Evolutionary conservation across 2,797 vertebrate genomes (phyloP), one percentile per base, ranked within the genome.

Genomic region (Emydoidea blandingii): DNA sequence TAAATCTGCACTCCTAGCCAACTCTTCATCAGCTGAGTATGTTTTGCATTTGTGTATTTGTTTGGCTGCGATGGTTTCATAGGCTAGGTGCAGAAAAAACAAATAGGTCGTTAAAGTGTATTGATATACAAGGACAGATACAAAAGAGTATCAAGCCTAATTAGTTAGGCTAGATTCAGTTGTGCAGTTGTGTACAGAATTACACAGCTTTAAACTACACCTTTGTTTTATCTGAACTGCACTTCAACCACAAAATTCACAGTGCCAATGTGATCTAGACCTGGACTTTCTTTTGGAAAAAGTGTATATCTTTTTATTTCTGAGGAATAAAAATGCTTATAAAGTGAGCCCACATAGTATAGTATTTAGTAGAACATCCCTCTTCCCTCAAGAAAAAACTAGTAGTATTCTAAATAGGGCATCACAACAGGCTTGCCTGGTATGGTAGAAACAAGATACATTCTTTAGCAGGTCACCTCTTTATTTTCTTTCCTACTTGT

Each of bases 61-160:
- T 79, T 31, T 74, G 65, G 85, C 87, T 87, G 83, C 88, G 87
- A 83, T 79, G 31, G 21, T 0, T 0, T 87, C 34, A 10, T 29
- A 50, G n/a, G 85, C 89, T 68, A 50, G 93, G 81, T 0, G 5
- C 56, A 85, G 31, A 2, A 21, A 86, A 82, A 85, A 3, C 41
- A 89, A 76, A 79, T 90, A 95, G 83, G 11, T 92, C 92, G 44
- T 94, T 96, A 15, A 90, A 85, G 49, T 10, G 80, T 83, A 8
- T 12, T 80, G 56, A 85, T 92, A 9, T 0, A n/a, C 56, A 72
- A 83, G 37, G 37, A 44, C 79, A 85, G 68, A 84, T 76, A n/a
- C 34, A 68, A 72, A 72, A 90, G 93, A 86, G 76, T 29, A 8
- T 57, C 19, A n/a, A 88, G 7, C 14, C 81, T 93, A 53, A 88